A percentile compares a stretch with the other conserved stretches of the same genome.
Conservation (phyloP, 2,888 invertebrate species). For the Cheilosia pagana region DNA sequence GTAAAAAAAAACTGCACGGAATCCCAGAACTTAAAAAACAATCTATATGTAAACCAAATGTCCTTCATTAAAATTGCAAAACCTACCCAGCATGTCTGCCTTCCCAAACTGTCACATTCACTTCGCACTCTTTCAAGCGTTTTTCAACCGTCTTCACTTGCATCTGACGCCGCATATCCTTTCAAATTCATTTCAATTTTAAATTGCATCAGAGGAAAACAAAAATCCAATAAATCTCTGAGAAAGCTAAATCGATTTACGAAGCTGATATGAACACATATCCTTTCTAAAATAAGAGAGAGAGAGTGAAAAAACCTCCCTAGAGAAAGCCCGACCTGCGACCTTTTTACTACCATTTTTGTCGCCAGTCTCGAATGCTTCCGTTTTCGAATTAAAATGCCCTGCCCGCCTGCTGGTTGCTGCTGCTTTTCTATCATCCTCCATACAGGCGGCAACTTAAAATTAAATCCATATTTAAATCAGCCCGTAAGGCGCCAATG, state of each 20-base stretch:
- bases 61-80: background rate
- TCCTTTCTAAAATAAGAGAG: constrained; percentile 43
- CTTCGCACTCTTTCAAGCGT: background rate
- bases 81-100: background rate
- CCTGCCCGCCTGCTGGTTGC: background rate
- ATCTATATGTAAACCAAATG: no score
- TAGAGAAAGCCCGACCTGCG: background rate
- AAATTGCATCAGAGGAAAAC: constrained; percentile 9
- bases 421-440: background rate
- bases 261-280: constrained; percentile 32
- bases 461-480: constrained; percentile 65
- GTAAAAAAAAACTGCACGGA: no score
- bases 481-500: constrained; percentile 57
- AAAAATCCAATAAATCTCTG: constrained; percentile 9
- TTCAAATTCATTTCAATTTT: constrained; percentile 28
- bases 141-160: constrained; percentile 6
- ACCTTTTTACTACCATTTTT: background rate
- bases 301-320: background rate
- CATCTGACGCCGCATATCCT: constrained; percentile 19
- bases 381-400: background rate
- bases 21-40: no score
- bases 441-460: constrained; percentile 25
- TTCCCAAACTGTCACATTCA: background rate
- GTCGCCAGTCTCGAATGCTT: background rate
- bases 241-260: constrained; percentile 31